These are phyloP conservation scores for Scaptomyza reducta DNA, from an alignment of 2,888 invertebrate species.

Conservation along the genomic window DNA sequence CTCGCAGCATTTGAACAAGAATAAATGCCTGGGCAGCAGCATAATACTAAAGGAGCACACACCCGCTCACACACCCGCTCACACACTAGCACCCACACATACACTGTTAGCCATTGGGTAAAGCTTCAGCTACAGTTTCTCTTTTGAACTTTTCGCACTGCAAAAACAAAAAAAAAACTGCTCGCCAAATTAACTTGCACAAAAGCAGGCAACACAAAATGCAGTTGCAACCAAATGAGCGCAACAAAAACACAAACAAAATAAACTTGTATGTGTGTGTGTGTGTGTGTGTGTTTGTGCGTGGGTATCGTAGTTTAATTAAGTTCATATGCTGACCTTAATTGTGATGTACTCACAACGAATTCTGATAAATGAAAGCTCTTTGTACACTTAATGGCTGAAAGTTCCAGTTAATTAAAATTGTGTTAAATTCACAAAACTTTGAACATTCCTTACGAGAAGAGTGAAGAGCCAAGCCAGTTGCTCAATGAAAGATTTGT, in stretches of 20 bases:
- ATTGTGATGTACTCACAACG: slow-evolving; percentile 5
- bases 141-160: slow-evolving; percentile 23
- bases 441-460: too few species aligned
- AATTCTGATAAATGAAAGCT: too few species aligned
- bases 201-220: slow-evolving; percentile 49
- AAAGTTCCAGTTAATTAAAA: background rate
- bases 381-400: too few species aligned
- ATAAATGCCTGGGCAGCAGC: slow-evolving; percentile 32
- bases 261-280: background rate
- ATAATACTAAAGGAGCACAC: slow-evolving; percentile 12
- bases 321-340: slow-evolving; percentile 36
- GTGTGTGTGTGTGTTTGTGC: background rate
- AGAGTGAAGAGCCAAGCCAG: too few species aligned
- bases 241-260: slow-evolving; percentile 26
- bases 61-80: background rate
- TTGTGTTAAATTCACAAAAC: background rate
- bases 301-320: slow-evolving; percentile 25
- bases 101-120: slow-evolving; percentile 16
- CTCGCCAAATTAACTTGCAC: slow-evolving; percentile 63
- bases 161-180: slow-evolving; percentile 20
- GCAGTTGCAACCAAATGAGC: slow-evolving; percentile 55
- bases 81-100: slow-evolving; percentile 10
- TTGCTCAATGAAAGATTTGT: background rate
- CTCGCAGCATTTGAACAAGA: slow-evolving; percentile 37
- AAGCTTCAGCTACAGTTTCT: slow-evolving; percentile 24